Base-by-base conservation (phyloP, 1,140 invertebrate species). In the Ceratina calcarata region DNA sequence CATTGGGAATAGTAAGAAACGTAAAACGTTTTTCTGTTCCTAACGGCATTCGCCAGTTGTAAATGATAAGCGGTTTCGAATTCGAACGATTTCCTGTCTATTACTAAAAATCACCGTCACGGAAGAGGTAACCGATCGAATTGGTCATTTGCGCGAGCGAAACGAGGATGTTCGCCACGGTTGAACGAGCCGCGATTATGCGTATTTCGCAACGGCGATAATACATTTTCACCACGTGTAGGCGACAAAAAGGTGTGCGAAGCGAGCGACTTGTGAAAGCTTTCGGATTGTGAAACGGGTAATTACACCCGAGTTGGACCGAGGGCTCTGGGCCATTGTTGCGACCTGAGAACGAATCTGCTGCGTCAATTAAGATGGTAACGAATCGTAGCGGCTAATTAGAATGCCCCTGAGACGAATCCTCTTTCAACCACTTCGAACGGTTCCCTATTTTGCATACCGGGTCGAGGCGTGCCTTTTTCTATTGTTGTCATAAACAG, bases 211-310 rank as follows among this genome's bases (percentile, higher is more conserved):
- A 86, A 86, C 69, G 64, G 13, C 22, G 85, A 86, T 86, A 86
- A 86, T 69, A 86, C 76, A 86, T 86, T 86, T 86, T 86, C 85
- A 86, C 62, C 69, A 51, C 16, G 70, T 68, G 75, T 71, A 86
- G 81, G 78, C 84, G 85, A 86, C 78, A 86, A 86, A 66, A 82
- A 72, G 73, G 68, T 64, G 67, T 13, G 73, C 72, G 68, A 68
- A 51, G 62, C n/a, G 27, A 55, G 61, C n/a, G 68, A 68, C 58
- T 86, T 82, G 82, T 82, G 82, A 86, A 84, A 84, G 82, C 82
- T 77, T 87, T 78, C 67, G 69, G 60, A 78, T 85, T 87, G 83
- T 82, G 75, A 87, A 87, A 85, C 71, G 70, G 32, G 66, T 78
- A 86, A 86, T 86, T 83, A 78, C 62, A 61, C 60, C 51, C 8